These are phyloP conservation scores for Bradysia coprophila DNA, from an alignment of 1,140 invertebrate species.

Conservation along the genomic window DNA sequence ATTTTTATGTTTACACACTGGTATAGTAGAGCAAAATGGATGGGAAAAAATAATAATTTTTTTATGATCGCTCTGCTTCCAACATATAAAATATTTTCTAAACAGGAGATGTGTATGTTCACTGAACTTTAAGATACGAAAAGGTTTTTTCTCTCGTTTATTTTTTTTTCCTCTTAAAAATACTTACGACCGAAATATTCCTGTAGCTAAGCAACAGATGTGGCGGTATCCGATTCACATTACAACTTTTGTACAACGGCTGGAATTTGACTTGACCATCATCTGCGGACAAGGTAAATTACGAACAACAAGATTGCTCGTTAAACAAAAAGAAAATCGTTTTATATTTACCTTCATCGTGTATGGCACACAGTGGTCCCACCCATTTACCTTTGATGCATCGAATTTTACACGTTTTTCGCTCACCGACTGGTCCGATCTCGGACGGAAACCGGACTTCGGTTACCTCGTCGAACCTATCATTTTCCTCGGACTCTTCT, in stretches of 20 bases:
- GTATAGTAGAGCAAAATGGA: too few relatives aligned
- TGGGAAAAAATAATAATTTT: too few relatives aligned
- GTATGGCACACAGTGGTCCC: conserved; percentile 44
- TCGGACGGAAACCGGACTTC: conserved; percentile 48
- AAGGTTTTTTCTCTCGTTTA: too few relatives aligned
- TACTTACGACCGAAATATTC: conserved; percentile 28
- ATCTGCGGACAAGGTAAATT: conserved; percentile 12
- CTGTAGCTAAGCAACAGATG: conserved; percentile 32
- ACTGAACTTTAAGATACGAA: too few relatives aligned
- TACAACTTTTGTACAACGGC: conserved; percentile 36
- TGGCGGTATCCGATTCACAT: conserved; percentile 30
- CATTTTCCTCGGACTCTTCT: conserved; percentile 19
- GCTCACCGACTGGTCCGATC: conserved; percentile 42
- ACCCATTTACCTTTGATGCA: conserved; percentile 64
- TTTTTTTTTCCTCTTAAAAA: too few relatives aligned
- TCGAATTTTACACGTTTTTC: conserved; percentile 58
- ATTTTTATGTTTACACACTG: too few relatives aligned
- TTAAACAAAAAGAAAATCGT: too few relatives aligned
- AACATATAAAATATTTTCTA: too few relatives aligned
- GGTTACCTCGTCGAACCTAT: conserved; percentile 24
- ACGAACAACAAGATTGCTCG: too few relatives aligned
- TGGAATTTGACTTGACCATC: conserved; percentile 28
- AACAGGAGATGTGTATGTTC: too few relatives aligned
- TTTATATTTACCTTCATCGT: conserved; percentile 26
- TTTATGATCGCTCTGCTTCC: too few relatives aligned